Percentiles rank a stretch among this genome's conserved stretches.
These are phyloP conservation scores for Ruditapes philippinarum DNA, from an alignment of 1,140 invertebrate species.

Conservation along the genomic window DNA sequence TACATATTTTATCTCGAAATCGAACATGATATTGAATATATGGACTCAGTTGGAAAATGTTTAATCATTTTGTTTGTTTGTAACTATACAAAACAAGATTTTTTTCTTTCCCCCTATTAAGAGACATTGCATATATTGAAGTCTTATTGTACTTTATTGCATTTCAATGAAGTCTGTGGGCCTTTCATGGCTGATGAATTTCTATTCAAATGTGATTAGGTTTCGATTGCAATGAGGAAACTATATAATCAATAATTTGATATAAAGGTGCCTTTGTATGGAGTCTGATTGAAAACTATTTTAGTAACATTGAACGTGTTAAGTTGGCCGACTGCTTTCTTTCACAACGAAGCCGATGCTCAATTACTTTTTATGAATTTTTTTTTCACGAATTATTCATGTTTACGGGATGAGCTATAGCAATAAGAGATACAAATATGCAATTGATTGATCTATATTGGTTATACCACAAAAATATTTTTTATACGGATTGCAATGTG, in stretches of 20 bases:
- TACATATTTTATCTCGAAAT: conserved; percentile 17
- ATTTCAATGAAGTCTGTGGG: neutral
- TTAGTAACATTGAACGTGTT: neutral
- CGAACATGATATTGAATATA: neutral
- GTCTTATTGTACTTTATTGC: neutral
- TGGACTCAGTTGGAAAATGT: neutral
- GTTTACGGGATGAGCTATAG: too few species aligned
- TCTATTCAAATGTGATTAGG: conserved; percentile 10
- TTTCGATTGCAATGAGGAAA: neutral
- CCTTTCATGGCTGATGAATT: neutral
- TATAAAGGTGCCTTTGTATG: conserved; percentile 1
- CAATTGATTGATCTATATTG: too few species aligned
- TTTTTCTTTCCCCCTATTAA: neutral
- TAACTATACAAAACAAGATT: conserved; percentile 1
- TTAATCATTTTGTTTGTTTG: conserved; percentile 22
- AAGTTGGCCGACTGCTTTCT: neutral
- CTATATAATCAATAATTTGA: neutral
- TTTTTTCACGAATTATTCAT: too few species aligned
- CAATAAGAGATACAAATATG: too few species aligned
- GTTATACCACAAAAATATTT: too few species aligned
- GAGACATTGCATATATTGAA: neutral
- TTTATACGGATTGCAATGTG: too few species aligned
- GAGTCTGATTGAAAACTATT: conserved; percentile 23
- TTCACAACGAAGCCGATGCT: neutral
- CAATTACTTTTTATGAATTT: too few species aligned